Evolutionary conservation across 1,140 invertebrate species (phyloP), one percentile per base, ranked within the genome.

Genomic region (Campoletis sonorensis): DNA sequence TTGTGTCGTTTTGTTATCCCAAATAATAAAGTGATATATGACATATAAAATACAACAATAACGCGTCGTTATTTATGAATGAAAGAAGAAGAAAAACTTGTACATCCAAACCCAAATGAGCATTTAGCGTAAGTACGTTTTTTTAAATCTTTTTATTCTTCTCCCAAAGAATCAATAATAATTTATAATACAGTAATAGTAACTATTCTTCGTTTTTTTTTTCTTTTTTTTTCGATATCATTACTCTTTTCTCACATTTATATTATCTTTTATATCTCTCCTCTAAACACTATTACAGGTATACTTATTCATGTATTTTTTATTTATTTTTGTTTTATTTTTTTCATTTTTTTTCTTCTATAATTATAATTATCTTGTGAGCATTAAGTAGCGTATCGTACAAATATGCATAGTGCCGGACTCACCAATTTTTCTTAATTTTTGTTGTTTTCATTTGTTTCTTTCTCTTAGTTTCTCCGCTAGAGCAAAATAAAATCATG

Each of bases 131-230:
- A 51, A 79, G 40, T 45, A 10, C 8, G 71, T 83, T 80, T 72
- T 86, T 85, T 87, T 87, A 82, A 85, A 87, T 86, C 85, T 83
- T 88, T 90, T 91, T 90, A 91, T 91, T 91, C 85, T 88, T 91
- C 87, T 89, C 86, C 87, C 89, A 88, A 88, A 90, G 87, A 88
- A 89, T 88, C 88, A 90, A 89, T 90, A 88, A 90, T 91, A 91
- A 91, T 91, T 90, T 91, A 92, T 90, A 88, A 90, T 91, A 89
- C 88, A 89, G 84, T 90, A 90, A 87, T 91, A 89, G 87, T 90
- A 91, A 91, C 88, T 90, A 90, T 89, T 88, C 79, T 84, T 83
- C 85, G 83, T 85, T 85, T 86, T 68, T 85, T 86, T 82, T 54
- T 80, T 61, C 27, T 81, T 30, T 80, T 81, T 30, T 80, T 61